Evolutionary conservation across 2,797 vertebrate genomes (phyloP).

Genomic region (Cetoscarus ocellatus): DNA sequence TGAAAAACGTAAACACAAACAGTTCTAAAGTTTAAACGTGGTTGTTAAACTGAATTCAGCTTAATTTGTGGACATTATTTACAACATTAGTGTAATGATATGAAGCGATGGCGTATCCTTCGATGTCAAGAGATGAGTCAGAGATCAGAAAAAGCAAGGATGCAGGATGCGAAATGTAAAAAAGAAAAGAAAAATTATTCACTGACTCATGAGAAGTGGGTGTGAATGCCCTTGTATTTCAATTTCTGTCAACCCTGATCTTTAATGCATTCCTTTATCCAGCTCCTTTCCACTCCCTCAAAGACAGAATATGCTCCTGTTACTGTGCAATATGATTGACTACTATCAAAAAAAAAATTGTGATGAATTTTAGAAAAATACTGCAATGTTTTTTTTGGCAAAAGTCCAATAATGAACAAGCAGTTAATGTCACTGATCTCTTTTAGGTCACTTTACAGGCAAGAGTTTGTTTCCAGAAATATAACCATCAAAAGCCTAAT

Average conservation of each 20-base stretch:
- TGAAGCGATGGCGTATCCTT: conserved; percentile 13
- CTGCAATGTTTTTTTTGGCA: conserved; percentile 22
- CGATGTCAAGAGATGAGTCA: not conserved
- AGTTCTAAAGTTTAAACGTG: conserved; percentile 3
- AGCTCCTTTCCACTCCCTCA: not conserved
- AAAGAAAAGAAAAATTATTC: not conserved
- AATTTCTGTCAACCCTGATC: conserved; percentile 8
- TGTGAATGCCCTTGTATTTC: conserved; percentile 2
- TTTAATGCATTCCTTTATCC: conserved; percentile 30
- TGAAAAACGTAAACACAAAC: no score
- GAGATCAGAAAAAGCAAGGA: not conserved
- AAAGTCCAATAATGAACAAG: conserved; percentile 3
- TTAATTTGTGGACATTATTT: conserved; percentile 2
- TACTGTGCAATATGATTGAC: conserved; percentile 78
- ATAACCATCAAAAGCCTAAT: conserved; percentile 4
- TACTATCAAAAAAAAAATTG: conserved; percentile 57
- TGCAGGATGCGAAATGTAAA: conserved; percentile 2
- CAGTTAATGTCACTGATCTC: conserved; percentile 12
- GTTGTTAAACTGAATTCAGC: not conserved
- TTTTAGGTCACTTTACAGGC: conserved; percentile 34
- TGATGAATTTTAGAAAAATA: conserved; percentile 12
- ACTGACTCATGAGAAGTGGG: conserved; percentile 6
- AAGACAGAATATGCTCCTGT: conserved; percentile 15
- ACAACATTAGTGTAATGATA: not conserved
- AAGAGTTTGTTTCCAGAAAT: conserved; percentile 6